Conservation (phyloP, 64 coral and sea anemone genomes). For the Catalaphyllia jardinei region DNA sequence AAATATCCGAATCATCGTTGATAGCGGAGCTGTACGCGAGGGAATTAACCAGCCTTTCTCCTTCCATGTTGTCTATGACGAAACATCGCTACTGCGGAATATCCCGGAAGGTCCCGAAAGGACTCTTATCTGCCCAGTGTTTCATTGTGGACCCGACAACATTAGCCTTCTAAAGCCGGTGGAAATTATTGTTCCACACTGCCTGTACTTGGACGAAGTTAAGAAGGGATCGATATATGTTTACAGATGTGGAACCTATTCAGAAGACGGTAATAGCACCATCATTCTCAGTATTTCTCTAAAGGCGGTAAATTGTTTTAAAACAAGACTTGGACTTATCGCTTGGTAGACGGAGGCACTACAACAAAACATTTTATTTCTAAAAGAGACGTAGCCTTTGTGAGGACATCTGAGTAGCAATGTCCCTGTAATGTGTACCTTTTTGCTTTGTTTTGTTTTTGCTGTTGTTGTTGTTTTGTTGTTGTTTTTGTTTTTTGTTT, state of each 20-base stretch:
- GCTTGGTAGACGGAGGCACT: too few species aligned
- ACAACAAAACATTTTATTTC: too few species aligned
- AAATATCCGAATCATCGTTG: background rate
- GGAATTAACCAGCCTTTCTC: constrained; percentile 9
- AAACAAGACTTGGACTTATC: too few species aligned
- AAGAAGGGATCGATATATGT: background rate
- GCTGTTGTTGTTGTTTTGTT: too few species aligned
- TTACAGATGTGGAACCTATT: constrained; percentile 6
- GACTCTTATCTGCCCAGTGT: constrained; percentile 24
- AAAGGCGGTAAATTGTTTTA: too few species aligned
- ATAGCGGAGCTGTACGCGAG: background rate
- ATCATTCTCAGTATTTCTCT: too few species aligned
- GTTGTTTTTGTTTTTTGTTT: too few species aligned
- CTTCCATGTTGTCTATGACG: constrained; percentile 14
- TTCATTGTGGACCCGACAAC: constrained; percentile 6
- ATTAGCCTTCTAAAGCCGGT: constrained; percentile 6
- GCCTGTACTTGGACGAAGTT: constrained; percentile 13
- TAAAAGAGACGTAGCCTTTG: too few species aligned
- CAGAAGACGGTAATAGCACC: background rate
- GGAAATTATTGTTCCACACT: constrained; percentile 29
- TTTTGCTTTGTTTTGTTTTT: too few species aligned
- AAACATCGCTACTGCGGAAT: background rate
- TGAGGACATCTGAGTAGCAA: too few species aligned
- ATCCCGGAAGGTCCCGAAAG: constrained; percentile 7
- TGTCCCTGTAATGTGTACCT: too few species aligned